Conservation (phyloP, 2,113 vertebrate species). For the Saguinus midas region DNA sequence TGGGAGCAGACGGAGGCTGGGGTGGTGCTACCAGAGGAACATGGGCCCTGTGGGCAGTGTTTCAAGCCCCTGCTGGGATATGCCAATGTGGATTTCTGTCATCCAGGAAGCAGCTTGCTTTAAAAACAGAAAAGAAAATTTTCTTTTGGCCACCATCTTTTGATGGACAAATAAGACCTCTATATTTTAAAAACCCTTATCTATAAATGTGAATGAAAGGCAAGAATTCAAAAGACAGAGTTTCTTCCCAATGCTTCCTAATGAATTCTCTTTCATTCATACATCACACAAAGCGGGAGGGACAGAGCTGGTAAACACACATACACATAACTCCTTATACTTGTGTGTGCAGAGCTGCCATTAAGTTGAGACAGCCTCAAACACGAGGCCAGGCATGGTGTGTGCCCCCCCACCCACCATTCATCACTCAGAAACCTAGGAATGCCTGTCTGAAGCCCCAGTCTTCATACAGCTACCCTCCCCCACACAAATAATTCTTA, state of each 20-base stretch:
- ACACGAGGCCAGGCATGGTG: neutral
- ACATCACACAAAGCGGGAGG: fast-evolving
- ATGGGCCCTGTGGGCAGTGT: neutral
- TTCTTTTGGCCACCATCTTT: neutral
- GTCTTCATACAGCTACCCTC: neutral
- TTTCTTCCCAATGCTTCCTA: neutral
- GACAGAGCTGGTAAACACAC: neutral
- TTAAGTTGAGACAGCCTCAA: neutral
- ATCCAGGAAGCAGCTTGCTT: neutral
- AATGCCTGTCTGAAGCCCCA: neutral
- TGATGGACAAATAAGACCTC: constrained; percentile 31
- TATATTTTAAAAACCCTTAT: constrained; percentile 68
- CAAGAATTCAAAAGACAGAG: constrained; percentile 34
- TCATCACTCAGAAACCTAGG: neutral
- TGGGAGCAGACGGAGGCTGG: neutral
- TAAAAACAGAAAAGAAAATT: neutral
- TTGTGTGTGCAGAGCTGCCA: neutral
- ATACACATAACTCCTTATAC: neutral
- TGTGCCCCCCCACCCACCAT: neutral
- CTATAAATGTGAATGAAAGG: constrained; percentile 69
- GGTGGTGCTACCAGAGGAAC: neutral
- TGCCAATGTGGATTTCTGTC: neutral
- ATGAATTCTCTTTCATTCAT: constrained; percentile 8
- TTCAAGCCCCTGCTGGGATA: neutral
- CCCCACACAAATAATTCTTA: constrained; percentile 8